These are phyloP conservation scores for Actinia equina DNA, from an alignment of 64 coral and sea anemone species.

Conservation along the genomic window DNA sequence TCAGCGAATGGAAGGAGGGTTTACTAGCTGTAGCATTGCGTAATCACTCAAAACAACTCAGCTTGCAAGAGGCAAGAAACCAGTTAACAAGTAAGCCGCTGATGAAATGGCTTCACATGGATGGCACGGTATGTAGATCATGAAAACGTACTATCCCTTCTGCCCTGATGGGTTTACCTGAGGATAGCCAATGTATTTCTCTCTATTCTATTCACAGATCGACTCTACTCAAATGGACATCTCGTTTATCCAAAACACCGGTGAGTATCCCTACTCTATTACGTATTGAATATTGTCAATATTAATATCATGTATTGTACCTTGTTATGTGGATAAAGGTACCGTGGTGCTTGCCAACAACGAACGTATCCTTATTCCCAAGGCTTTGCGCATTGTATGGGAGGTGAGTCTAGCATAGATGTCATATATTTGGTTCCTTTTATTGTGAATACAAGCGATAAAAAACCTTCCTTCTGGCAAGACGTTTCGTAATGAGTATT, in stretches of 20 bases:
- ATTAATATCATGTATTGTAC: not conserved
- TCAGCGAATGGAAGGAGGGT: slow-evolving; percentile 90
- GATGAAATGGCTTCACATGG: slow-evolving; percentile 97
- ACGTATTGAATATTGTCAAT: not conserved
- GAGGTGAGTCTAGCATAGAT: slow-evolving; percentile 50
- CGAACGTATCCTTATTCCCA: slow-evolving; percentile 80
- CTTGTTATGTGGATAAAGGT: slow-evolving; percentile 36
- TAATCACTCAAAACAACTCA: slow-evolving; percentile 60
- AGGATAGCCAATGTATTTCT: not conserved
- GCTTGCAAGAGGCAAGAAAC: slow-evolving; percentile 54
- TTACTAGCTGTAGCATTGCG: slow-evolving; percentile 70
- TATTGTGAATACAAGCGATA: no score
- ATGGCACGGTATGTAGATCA: slow-evolving; percentile 63
- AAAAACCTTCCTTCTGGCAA: not conserved
- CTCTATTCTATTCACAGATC: slow-evolving; percentile 47
- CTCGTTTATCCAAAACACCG: slow-evolving; percentile 75
- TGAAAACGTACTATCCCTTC: no score
- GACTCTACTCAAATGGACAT: slow-evolving; percentile 77
- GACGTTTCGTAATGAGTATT: not conserved
- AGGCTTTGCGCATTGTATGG: slow-evolving; percentile 80
- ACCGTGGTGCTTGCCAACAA: slow-evolving; percentile 85
- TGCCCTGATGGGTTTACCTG: not conserved
- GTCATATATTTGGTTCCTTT: no score
- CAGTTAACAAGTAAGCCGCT: slow-evolving; percentile 48
- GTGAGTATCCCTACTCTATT: slow-evolving; percentile 14